Conservation (phyloP, 2,797 vertebrate genomes). For the Buphagus erythrorhynchus region DNA sequence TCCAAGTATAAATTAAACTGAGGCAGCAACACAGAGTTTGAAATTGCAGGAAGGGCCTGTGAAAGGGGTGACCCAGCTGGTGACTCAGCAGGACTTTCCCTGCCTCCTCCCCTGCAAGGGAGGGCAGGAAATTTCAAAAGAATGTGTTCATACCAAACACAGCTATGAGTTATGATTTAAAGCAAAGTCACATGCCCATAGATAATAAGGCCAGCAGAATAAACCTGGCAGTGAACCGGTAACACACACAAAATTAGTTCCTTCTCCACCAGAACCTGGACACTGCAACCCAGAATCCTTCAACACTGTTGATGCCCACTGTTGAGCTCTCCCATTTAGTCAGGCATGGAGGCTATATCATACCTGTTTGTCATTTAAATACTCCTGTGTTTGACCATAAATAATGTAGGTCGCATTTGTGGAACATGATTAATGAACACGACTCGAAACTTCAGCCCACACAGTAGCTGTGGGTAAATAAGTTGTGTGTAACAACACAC, state of each 20-base stretch:
- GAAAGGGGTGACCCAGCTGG: constrained; percentile 6
- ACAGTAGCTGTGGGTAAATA: constrained; percentile 40
- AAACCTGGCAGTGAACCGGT: neutral
- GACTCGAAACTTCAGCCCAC: constrained; percentile 40
- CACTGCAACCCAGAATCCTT: neutral
- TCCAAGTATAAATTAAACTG: neutral
- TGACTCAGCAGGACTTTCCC: constrained; percentile 57
- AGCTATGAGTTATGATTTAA: neutral
- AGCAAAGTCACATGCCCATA: constrained; percentile 4
- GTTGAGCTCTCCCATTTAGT: neutral
- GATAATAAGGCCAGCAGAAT: neutral
- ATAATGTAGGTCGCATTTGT: neutral
- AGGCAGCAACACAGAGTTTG: neutral
- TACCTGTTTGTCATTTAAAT: neutral
- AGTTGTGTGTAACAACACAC: neutral
- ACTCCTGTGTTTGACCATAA: constrained; percentile 29
- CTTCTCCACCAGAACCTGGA: neutral
- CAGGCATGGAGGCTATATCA: neutral
- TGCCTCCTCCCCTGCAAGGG: neutral
- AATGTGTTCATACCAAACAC: constrained; percentile 45
- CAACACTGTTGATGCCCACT: neutral
- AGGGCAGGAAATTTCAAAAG: constrained; percentile 38
- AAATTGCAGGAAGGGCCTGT: neutral
- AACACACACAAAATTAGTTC: neutral
- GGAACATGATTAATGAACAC: constrained; percentile 12